Percentiles rank a stretch among this genome's conserved stretches.
Evolutionary conservation across 1,140 invertebrate genomes (phyloP).

Genomic region (Oscheius sp.): DNA sequence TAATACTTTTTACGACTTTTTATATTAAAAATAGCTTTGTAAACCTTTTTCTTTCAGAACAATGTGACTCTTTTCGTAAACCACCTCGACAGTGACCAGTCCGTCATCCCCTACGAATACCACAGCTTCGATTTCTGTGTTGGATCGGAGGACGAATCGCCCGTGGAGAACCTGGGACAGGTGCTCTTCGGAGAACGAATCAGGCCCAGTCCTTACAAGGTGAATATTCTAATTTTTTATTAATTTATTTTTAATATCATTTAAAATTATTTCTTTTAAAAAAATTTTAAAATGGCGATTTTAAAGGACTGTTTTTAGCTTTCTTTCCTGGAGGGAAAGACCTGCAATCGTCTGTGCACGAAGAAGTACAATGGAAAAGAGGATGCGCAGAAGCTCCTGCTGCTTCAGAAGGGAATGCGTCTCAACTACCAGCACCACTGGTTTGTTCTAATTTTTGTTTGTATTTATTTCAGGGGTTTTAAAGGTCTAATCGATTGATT

Average conservation of each 20-base stretch:
- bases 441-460: conserved; percentile 62
- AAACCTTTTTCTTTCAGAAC: conserved; percentile 69
- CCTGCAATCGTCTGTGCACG: conserved; percentile 72
- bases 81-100: conserved; percentile 89
- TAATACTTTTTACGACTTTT: background rate
- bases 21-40: background rate
- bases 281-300: background rate
- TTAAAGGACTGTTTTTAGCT: too few relatives aligned
- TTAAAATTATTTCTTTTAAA: too few relatives aligned
- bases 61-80: conserved; percentile 86
- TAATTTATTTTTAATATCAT: too few relatives aligned
- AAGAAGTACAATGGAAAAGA: conserved; percentile 74
- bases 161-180: conserved; percentile 94
- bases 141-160: conserved; percentile 71
- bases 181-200: conserved; percentile 97
- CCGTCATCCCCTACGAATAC: conserved; percentile 95
- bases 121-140: conserved; percentile 89
- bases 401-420: conserved; percentile 84
- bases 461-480: too few relatives aligned
- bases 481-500: too few relatives aligned
- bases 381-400: conserved; percentile 72
- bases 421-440: conserved; percentile 99
- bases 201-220: conserved; percentile 81
- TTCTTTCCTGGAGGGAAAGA: conserved; percentile 69
- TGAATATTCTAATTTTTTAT: conserved; percentile 50